These are phyloP conservation scores for Sarcophaga rosellei DNA, from an alignment of 2,888 invertebrate species.

Conservation along the genomic window DNA sequence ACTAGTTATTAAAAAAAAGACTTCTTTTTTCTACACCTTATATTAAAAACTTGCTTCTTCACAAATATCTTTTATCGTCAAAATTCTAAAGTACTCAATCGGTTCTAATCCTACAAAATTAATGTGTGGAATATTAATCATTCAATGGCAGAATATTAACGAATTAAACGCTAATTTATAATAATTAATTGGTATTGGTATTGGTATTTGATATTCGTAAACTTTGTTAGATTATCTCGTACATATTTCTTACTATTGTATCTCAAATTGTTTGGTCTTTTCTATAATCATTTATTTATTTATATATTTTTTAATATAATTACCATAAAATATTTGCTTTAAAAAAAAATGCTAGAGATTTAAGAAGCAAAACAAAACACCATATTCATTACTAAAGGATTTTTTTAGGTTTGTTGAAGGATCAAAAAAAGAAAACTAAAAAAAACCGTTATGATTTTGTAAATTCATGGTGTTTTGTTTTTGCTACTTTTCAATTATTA, in stretches of 20 bases:
- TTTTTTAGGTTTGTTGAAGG: too few species aligned
- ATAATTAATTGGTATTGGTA: not conserved
- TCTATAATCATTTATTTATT: not conserved
- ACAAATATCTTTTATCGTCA: too few species aligned
- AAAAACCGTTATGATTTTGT: not conserved
- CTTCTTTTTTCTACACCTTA: too few species aligned
- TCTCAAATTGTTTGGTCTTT: not conserved
- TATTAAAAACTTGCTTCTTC: too few species aligned
- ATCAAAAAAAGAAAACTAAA: not conserved
- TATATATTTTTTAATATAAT: not conserved
- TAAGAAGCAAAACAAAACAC: not conserved
- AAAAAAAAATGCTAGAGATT: not conserved
- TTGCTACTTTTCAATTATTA: not conserved
- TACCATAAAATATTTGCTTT: not conserved
- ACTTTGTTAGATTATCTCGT: not conserved
- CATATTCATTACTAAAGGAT: too few species aligned
- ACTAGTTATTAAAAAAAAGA: too few species aligned
- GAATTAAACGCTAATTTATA: slow-evolving; percentile 17
- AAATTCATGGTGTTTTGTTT: slow-evolving; percentile 25
- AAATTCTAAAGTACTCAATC: too few species aligned
- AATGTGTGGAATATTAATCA: too few species aligned
- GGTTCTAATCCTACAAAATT: too few species aligned
- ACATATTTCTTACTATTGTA: not conserved
- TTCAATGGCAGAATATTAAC: not conserved
- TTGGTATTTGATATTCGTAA: not conserved